Base-by-base conservation (phyloP, 2,113 vertebrate genomes). In the Potamarius usumacintae region DNA sequence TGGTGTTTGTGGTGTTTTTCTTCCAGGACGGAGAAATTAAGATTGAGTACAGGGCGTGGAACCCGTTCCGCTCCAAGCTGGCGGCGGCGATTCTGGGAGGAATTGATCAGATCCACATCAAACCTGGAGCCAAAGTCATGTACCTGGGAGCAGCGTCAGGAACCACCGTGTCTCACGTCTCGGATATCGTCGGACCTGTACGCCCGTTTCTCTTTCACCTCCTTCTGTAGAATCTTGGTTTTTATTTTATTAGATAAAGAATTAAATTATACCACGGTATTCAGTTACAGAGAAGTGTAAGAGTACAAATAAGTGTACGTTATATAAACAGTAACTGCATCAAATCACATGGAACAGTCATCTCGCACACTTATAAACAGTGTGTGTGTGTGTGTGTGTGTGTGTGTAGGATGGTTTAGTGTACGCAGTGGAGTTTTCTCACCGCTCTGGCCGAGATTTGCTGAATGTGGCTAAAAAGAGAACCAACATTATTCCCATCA, bases 401-500 rank as follows among this genome's bases (percentile, higher is more conserved):
- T 92, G 58, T 79, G 71, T 58, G 10, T 89, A 99, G 97, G 97
- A 98, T 0, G 97, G 97, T 0, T 92, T 98, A 58, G 97, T 99
- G 25, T 99, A 99, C 0, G 97, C 97, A 0, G 97, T 99, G 2
- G 97, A 99, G 86, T 99, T 99, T 55, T 99, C 97, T 11, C 97
- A 98, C 86, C 94, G 97, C 52, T 99, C 97, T 0, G 97, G 97
- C 34, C 96, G 97, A 5, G 97, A 99, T 86, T 96, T 99, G 83
- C 96, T 99, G 65, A 98, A 98, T 1, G 97, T 99, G 85, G 97
- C 97, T 20, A 99, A 99, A 92, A 99, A 99, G 85, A 94, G 97
- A 25, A 99, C 97, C 55, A 99, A 99, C 91, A 97, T 99, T 62
- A 98, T 99, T 89, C 97, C 97, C 0, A 97, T 99, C 82, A 98